Conservation (phyloP, 2,113 vertebrate genomes). For the Psittacula cyanocephala region DNA sequence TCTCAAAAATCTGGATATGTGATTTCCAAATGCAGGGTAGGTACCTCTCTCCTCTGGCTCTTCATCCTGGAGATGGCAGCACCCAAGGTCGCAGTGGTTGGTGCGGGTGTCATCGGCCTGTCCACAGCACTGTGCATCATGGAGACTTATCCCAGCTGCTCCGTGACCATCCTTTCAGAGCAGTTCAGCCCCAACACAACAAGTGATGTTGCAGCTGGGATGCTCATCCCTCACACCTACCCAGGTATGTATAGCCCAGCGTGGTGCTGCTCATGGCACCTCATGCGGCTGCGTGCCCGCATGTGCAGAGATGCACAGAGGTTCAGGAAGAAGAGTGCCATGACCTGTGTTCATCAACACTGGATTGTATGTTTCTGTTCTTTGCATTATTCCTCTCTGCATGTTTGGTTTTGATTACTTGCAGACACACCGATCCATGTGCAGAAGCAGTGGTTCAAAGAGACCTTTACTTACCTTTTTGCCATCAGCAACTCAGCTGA, state of each 20-base stretch:
- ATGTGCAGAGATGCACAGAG: accelerated
- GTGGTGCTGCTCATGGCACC: neutral
- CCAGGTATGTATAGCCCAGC: constrained; percentile 73
- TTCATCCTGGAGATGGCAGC: constrained; percentile 44
- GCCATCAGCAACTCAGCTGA: constrained; percentile 78
- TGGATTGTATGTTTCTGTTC: neutral
- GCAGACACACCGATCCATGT: constrained; percentile 77
- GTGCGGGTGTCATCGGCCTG: constrained; percentile 86
- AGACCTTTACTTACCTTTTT: constrained; percentile 85
- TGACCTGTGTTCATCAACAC: neutral
- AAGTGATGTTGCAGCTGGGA: constrained; percentile 89
- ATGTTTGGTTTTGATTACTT: neutral
- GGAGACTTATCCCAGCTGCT: constrained; percentile 74
- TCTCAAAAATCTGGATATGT: neutral
- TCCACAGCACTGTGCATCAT: constrained; percentile 85
- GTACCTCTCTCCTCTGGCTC: neutral
- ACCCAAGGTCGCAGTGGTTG: constrained; percentile 78
- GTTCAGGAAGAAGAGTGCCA: neutral
- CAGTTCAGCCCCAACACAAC: constrained; percentile 88
- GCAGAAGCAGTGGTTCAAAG: constrained; percentile 86
- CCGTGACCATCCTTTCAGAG: constrained; percentile 82
- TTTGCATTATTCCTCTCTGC: neutral
- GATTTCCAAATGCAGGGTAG: neutral
- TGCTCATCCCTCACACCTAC: constrained; percentile 79
- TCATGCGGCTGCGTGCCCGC: accelerated